phyloP scores from a whole-genome alignment of 1,140 invertebrate species.

The Penaeus japonicus region DNA sequence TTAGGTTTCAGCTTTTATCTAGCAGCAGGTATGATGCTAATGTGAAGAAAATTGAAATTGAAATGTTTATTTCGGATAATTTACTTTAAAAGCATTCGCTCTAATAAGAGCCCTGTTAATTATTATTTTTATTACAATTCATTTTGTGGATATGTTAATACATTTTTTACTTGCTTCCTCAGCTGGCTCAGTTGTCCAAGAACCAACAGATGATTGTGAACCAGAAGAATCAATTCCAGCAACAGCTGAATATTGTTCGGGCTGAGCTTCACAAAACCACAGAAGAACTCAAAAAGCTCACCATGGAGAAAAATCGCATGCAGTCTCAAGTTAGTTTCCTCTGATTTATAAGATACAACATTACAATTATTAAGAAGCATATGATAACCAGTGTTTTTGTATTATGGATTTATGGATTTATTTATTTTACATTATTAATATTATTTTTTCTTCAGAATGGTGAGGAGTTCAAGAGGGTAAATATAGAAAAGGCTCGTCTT shows the following conservation, averaged over 20 bases:
- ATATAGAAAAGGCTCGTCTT: conserved; percentile 21
- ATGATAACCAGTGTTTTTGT: background rate
- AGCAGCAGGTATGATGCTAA: too few relatives aligned
- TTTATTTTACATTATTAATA: background rate
- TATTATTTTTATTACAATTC: background rate
- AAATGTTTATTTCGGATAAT: too few relatives aligned
- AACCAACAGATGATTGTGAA: conserved; percentile 50
- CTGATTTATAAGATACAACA: background rate
- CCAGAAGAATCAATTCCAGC: conserved; percentile 46
- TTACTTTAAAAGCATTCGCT: too few relatives aligned
- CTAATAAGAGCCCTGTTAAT: background rate
- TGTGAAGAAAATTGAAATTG: too few relatives aligned
- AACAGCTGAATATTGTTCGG: conserved; percentile 27
- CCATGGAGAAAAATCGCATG: conserved; percentile 36
- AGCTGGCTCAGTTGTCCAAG: conserved; percentile 51
- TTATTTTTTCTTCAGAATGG: conserved; percentile 19
- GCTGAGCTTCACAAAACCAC: conserved; percentile 41
- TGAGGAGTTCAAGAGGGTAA: conserved; percentile 34
- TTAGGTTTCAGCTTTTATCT: too few relatives aligned
- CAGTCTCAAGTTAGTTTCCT: conserved; percentile 19
- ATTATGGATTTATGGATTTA: background rate
- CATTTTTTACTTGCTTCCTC: background rate
- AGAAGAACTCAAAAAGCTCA: conserved; percentile 49
- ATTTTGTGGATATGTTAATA: background rate
- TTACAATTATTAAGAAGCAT: background rate